phyloP scores from a whole-genome alignment of 2,113 vertebrate genomes.

The Chionodraco myersi region DNA sequence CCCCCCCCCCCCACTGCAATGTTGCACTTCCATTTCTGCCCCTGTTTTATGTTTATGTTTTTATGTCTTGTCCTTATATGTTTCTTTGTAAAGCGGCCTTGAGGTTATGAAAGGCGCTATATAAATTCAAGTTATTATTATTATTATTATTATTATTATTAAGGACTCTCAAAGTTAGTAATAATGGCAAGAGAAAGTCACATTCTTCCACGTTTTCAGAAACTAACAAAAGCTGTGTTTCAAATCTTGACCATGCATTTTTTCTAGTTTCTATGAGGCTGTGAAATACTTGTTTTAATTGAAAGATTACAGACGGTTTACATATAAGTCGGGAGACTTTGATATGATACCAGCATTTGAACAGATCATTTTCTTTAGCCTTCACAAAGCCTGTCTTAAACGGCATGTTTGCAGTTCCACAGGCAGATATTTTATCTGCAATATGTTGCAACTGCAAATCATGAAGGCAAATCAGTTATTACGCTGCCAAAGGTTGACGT shows the following conservation, averaged over 20 bases:
- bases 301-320: neutral
- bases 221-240: neutral
- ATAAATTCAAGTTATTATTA: too few relatives aligned
- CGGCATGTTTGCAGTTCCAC: neutral
- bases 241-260: neutral
- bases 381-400: neutral
- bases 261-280: neutral
- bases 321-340: neutral
- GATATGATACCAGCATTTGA: neutral
- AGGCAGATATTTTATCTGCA: neutral
- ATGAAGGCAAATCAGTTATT: neutral
- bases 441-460: neutral
- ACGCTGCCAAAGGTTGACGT: neutral
- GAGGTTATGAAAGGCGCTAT: too few relatives aligned
- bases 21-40: too few relatives aligned
- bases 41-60: too few relatives aligned
- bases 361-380: neutral
- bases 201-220: neutral
- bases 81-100: too few relatives aligned
- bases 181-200: neutral
- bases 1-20: too few relatives aligned
- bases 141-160: too few relatives aligned
- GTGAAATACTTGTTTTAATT: constrained; percentile 7
- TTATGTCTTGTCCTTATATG: too few relatives aligned
- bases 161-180: neutral